A percentile compares a stretch with the other conserved stretches of the same genome.
These are phyloP conservation scores for Allygus modestus DNA, from an alignment of 2,888 invertebrate genomes.

Conservation along the genomic window DNA sequence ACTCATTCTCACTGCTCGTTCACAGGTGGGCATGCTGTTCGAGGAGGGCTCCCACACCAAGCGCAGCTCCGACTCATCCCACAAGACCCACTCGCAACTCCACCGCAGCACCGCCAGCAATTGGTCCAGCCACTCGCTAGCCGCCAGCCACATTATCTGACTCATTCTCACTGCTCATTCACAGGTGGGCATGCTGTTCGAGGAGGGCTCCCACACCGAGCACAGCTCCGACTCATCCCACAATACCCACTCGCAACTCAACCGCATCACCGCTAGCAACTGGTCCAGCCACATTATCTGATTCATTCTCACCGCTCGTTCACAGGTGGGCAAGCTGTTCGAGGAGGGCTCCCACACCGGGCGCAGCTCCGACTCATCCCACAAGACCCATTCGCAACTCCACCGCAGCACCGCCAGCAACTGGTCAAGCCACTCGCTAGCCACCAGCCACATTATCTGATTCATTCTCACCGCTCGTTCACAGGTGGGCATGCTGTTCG, in stretches of 20 bases:
- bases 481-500: no score
- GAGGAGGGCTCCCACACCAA: constrained; percentile 83
- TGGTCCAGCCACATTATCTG: constrained; percentile 65
- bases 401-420: no score
- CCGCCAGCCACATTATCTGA: constrained; percentile 89
- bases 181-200: constrained; percentile 90
- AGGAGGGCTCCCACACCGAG: constrained; percentile 82
- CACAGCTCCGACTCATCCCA: constrained; percentile 95
- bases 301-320: constrained; percentile 82
- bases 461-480: no score
- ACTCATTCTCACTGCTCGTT: neutral
- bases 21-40: constrained; percentile 88
- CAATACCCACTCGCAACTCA: constrained; percentile 81
- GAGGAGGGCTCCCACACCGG: no score
- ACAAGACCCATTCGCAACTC: no score
- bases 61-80: constrained; percentile 93
- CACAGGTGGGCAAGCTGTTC: constrained; percentile 95
- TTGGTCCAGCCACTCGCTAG: constrained; percentile 65
- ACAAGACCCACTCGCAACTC: constrained; percentile 83
- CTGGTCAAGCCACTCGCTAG: no score
- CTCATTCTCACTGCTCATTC: constrained; percentile 96
- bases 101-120: constrained; percentile 65
- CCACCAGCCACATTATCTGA: no score
- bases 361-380: no score
- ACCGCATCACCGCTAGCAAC: constrained; percentile 64